These are phyloP conservation scores for Scaptomyza cyrtandrae DNA, from an alignment of 2,888 invertebrate species.

Conservation along the genomic window DNA sequence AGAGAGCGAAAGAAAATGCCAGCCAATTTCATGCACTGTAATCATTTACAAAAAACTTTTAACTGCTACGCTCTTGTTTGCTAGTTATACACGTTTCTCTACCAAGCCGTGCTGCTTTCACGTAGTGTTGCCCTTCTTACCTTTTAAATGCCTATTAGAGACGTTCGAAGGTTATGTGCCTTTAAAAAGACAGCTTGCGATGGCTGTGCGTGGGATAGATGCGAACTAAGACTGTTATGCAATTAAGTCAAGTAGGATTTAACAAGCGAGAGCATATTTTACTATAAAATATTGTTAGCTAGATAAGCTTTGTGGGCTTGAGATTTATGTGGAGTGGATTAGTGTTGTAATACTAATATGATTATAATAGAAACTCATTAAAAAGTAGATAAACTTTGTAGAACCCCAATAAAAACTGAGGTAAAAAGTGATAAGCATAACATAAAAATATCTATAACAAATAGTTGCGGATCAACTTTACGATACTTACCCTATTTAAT, in stretches of 20 bases:
- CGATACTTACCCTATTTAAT: no score
- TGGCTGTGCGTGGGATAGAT: background rate
- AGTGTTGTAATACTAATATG: background rate
- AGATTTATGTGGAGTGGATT: background rate
- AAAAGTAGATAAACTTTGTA: no score
- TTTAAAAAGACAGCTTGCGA: conserved; percentile 4
- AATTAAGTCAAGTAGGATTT: conserved; percentile 15
- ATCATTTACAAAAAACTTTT: conserved; percentile 61
- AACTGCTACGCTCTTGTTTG: conserved; percentile 24
- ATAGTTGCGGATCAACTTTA: no score
- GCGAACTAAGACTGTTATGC: background rate
- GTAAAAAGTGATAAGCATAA: no score
- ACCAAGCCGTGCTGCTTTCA: conserved; percentile 27
- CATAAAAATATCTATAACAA: no score
- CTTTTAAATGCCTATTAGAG: no score
- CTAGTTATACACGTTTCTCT: conserved; percentile 37
- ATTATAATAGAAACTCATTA: no score
- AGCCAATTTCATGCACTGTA: conserved; percentile 69
- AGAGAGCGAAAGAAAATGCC: conserved; percentile 7
- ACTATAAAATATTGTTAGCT: background rate
- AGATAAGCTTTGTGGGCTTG: background rate
- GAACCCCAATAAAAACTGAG: no score
- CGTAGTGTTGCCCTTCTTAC: conserved; percentile 15
- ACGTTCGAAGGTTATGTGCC: conserved; percentile 3
- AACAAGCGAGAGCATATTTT: background rate